These are phyloP conservation scores for Epistrophe eligans DNA, from an alignment of 2,888 invertebrate genomes.

Conservation along the genomic window DNA sequence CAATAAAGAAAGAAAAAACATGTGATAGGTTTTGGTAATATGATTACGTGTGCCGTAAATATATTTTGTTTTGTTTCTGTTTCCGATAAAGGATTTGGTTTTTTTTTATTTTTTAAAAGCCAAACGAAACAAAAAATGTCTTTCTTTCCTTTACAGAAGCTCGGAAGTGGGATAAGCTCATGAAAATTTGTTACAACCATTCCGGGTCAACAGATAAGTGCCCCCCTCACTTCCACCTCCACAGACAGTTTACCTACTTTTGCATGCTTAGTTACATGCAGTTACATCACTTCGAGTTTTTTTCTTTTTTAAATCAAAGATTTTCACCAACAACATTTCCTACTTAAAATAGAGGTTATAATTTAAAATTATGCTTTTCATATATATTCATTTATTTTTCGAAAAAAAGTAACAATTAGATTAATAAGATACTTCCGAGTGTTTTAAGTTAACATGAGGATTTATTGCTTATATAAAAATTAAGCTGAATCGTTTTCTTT, in stretches of 20 bases:
- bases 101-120: background rate
- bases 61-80: background rate
- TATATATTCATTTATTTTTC: too few relatives aligned
- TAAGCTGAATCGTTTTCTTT: too few relatives aligned
- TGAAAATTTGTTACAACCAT: constrained; percentile 1
- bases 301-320: background rate
- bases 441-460: too few relatives aligned
- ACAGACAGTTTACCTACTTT: background rate
- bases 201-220: constrained; percentile 6
- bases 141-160: background rate
- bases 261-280: constrained; percentile 4
- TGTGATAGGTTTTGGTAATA: constrained; percentile 5
- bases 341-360: background rate
- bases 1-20: constrained; percentile 8
- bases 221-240: too few relatives aligned
- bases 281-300: constrained; percentile 29
- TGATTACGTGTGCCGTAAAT: background rate
- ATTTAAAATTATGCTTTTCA: too few relatives aligned
- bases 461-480: too few relatives aligned
- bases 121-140: background rate
- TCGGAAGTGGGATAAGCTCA: constrained; percentile 12
- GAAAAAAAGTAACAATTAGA: too few relatives aligned
- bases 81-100: background rate
- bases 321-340: background rate
- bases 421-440: too few relatives aligned